These are phyloP conservation scores for Sibirionetta formosa DNA, from an alignment of 2,797 vertebrate species.

Conservation along the genomic window DNA sequence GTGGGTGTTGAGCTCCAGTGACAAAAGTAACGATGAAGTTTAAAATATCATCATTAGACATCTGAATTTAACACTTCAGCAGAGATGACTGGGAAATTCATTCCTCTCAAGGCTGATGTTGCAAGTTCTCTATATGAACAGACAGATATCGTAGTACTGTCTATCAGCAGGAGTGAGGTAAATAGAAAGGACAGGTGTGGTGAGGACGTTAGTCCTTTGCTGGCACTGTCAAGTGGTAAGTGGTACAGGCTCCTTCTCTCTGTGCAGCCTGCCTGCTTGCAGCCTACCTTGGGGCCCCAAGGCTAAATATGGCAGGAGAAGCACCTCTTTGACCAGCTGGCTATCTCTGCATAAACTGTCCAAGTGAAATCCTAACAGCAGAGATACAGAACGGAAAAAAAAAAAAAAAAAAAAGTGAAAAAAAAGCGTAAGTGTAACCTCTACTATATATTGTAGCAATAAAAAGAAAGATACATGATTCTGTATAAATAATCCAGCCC, in stretches of 20 bases:
- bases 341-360: not conserved
- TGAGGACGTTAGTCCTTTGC: not conserved
- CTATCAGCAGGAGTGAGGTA: not conserved
- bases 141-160: not conserved
- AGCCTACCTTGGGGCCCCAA: not conserved
- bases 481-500: not conserved
- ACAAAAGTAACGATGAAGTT: not conserved
- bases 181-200: not conserved
- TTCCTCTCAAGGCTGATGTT: not conserved
- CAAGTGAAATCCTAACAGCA: not conserved
- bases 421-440: not conserved
- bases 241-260: not conserved
- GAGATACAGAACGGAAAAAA: not conserved
- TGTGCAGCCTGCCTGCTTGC: not conserved
- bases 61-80: conserved; percentile 12
- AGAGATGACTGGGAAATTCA: not conserved
- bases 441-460: not conserved
- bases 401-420: too few species aligned
- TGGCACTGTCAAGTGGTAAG: not conserved
- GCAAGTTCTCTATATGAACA: not conserved
- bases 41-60: not conserved
- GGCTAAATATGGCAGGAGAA: not conserved
- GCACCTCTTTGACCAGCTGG: not conserved
- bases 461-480: not conserved
- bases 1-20: not conserved